phyloP scores from a whole-genome alignment of 2,113 vertebrate species.

The Choloepus hoffmanni region DNA sequence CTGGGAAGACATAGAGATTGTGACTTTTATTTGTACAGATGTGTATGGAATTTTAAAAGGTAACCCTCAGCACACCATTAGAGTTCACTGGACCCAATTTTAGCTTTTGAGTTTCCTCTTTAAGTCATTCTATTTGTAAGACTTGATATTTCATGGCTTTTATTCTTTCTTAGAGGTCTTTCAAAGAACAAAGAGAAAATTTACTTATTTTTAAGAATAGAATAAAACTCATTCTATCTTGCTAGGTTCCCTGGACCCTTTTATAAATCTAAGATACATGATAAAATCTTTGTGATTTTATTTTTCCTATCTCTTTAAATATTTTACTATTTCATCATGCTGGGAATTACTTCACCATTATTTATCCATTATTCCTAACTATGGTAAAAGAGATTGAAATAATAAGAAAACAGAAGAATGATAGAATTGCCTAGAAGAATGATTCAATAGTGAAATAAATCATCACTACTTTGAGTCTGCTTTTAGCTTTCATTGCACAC shows the following conservation, averaged over 20 bases:
- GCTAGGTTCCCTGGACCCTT: neutral
- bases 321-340: neutral
- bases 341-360: neutral
- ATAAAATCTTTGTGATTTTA: conserved; percentile 1
- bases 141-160: neutral
- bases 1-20: neutral
- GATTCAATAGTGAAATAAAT: neutral
- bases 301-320: neutral
- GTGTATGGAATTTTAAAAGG: neutral
- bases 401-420: conserved; percentile 10
- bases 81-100: neutral
- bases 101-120: neutral
- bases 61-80: neutral
- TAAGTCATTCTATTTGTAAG: neutral
- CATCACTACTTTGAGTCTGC: neutral
- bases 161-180: neutral
- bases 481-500: conserved; percentile 5
- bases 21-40: neutral
- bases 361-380: conserved; percentile 2
- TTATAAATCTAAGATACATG: neutral
- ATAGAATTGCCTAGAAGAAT: neutral
- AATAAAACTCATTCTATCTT: neutral
- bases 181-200: conserved; percentile 13
- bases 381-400: neutral
- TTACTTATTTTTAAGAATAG: neutral